Evolutionary conservation across 2,888 invertebrate genomes (phyloP).

Genomic region (Tetanocera ferruginea): DNA sequence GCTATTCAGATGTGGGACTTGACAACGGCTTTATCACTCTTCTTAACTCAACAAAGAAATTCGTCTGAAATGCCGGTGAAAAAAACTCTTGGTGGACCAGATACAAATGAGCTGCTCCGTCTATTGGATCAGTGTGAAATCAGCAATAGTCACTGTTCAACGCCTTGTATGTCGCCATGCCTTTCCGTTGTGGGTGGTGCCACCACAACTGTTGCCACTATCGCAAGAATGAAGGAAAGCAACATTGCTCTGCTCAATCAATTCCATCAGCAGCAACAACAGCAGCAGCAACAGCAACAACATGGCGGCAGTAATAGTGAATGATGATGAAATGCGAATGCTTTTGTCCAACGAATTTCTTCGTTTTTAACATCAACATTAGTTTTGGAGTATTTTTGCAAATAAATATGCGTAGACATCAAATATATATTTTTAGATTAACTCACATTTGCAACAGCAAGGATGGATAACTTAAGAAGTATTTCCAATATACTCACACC

Average conservation of each 20-base stretch:
- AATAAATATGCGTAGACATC: constrained; percentile 38
- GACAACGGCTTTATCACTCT: constrained; percentile 90
- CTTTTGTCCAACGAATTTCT: constrained; percentile 64
- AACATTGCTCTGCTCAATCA: constrained; percentile 77
- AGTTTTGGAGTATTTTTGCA: constrained; percentile 58
- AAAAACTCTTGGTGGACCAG: constrained; percentile 84
- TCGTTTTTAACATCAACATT: constrained; percentile 56
- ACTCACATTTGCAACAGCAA: too few species aligned
- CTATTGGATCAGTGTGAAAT: constrained; percentile 95
- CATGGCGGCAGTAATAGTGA: constrained; percentile 40
- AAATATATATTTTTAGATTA: not conserved
- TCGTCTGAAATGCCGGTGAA: constrained; percentile 78
- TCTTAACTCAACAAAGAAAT: constrained; percentile 59
- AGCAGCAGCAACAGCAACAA: constrained; percentile 40
- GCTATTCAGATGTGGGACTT: constrained; percentile 99
- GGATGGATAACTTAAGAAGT: not conserved
- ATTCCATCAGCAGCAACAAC: constrained; percentile 54
- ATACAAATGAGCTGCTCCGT: constrained; percentile 89
- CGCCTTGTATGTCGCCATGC: constrained; percentile 80
- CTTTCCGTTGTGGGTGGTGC: constrained; percentile 71
- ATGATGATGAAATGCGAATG: constrained; percentile 64
- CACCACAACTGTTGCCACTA: constrained; percentile 68
- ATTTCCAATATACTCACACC: not conserved
- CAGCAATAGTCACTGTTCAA: constrained; percentile 82
- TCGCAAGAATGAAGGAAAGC: constrained; percentile 73